A percentile compares a stretch with the other conserved stretches of the same genome.
Evolutionary conservation across 2,113 vertebrate genomes (phyloP).

Genomic region (Phyllostomus hastatus): DNA sequence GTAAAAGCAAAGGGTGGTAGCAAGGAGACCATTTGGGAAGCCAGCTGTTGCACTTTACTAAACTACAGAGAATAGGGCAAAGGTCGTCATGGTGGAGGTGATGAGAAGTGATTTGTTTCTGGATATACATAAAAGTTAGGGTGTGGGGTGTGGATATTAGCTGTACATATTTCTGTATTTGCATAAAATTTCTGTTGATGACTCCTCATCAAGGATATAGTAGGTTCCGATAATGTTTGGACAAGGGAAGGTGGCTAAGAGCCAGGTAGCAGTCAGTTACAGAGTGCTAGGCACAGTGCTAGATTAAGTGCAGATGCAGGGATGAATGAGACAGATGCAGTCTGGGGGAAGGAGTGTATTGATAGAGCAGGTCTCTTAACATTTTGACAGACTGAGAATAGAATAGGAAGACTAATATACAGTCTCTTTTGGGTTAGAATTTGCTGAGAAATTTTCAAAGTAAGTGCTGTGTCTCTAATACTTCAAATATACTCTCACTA

Average conservation of each 20-base stretch:
- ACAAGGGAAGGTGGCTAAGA: neutral
- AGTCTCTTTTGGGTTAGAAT: neutral
- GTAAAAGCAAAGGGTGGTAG: neutral
- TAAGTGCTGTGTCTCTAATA: neutral
- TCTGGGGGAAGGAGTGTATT: neutral
- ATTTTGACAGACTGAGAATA: neutral
- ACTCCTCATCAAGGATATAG: neutral
- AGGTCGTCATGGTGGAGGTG: neutral
- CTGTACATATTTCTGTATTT: neutral
- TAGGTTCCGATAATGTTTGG: conserved; percentile 4
- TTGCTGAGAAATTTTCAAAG: conserved; percentile 20
- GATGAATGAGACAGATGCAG: neutral
- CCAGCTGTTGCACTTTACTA: neutral
- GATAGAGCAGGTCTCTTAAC: neutral
- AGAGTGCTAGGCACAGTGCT: neutral
- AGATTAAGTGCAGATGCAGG: neutral
- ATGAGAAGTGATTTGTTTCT: neutral
- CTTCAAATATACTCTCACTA: neutral
- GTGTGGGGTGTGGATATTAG: neutral
- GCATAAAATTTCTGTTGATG: conserved; percentile 5
- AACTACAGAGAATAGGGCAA: neutral
- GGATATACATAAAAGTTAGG: conserved; percentile 18
- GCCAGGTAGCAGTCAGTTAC: neutral
- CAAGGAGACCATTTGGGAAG: neutral
- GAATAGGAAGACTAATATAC: neutral